Evolutionary conservation across 1,140 invertebrate genomes (phyloP).

Genomic region (Matsumurasca onukii): DNA sequence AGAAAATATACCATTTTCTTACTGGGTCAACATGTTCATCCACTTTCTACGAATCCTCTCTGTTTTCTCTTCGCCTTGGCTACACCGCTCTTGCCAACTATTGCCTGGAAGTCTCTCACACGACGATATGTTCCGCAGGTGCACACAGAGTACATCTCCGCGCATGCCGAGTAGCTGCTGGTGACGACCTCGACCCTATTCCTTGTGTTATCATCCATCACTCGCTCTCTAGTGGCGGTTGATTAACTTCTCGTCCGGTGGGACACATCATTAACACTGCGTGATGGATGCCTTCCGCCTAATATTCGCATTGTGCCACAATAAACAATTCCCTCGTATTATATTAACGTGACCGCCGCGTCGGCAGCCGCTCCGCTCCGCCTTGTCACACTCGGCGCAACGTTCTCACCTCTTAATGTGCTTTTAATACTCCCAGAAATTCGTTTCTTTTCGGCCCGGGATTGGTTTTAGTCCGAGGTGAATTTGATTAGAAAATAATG

Average conservation of each 20-base stretch:
- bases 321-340: slow-evolving; percentile 19
- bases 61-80: no score
- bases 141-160: no score
- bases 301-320: slow-evolving; percentile 29
- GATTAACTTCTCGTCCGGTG: slow-evolving; percentile 20
- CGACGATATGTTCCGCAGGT: no score
- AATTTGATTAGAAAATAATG: slow-evolving; percentile 21
- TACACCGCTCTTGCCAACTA: no score
- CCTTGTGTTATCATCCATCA: slow-evolving; percentile 6
- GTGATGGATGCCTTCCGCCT: slow-evolving; percentile 29
- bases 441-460: background rate
- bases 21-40: no score
- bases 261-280: slow-evolving; percentile 21
- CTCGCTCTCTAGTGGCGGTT: slow-evolving; percentile 3
- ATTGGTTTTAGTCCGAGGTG: slow-evolving; percentile 19
- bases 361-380: no score
- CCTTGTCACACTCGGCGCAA: slow-evolving; percentile 24
- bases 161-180: background rate
- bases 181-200: slow-evolving; percentile 10
- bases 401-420: slow-evolving; percentile 28
- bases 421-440: slow-evolving; percentile 29
- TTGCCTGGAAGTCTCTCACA: no score
- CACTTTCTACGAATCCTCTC: no score
- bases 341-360: no score
- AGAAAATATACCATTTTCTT: no score